Base-by-base conservation (phyloP, 2,113 vertebrate species). In the Corythoichthys intestinalis region DNA sequence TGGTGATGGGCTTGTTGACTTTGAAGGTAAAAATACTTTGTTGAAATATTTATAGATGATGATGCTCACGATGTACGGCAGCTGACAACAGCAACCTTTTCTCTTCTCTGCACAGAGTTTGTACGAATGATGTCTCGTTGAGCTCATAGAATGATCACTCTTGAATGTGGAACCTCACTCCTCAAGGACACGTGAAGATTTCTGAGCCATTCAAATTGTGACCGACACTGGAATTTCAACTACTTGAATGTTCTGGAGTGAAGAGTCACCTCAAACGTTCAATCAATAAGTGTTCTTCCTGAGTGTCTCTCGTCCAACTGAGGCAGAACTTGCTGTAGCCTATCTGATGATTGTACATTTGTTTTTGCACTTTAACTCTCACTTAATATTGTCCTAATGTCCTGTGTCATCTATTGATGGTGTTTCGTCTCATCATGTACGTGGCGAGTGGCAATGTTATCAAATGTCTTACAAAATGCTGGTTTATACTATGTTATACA, bases 71-170 rank as follows among this genome's bases (percentile, higher is more conserved):
- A 38, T 41, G 48, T 39, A 66, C 35, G 5, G 9, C 59, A 44
- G 14, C 37, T 75, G 7, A 60, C 2, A 46, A 63, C 48, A 38
- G 13, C 46, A 6, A 78, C 28, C 39, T 46, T 44, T 4, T 35
- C 41, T 20, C 63, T 68, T 83, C 47, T 68, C 74, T 72, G 71
- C 54, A 35, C 91, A 98, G 96, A 98, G 85, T 98, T 98, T 84
- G 96, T 97, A 74, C 93, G 95, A 78, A 98, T 98, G 96, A 97
- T 98, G 95, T 98, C 96, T 79, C 96, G 95, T 83, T 98, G 91
- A 95, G 84, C 77, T 74, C 72, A 34, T 44, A 11, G 65, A 68
- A 49, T 66, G 57, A 78, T 62, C 41, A 2, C 53, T 63, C 53
- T 69, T 79, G 86, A 88, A 90, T 85, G 83, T 86, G 77, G 83